Evolutionary conservation across 2,797 vertebrate genomes (phyloP), one percentile per base, ranked within the genome.

Genomic region (Mormyrus hasselquistii): DNA sequence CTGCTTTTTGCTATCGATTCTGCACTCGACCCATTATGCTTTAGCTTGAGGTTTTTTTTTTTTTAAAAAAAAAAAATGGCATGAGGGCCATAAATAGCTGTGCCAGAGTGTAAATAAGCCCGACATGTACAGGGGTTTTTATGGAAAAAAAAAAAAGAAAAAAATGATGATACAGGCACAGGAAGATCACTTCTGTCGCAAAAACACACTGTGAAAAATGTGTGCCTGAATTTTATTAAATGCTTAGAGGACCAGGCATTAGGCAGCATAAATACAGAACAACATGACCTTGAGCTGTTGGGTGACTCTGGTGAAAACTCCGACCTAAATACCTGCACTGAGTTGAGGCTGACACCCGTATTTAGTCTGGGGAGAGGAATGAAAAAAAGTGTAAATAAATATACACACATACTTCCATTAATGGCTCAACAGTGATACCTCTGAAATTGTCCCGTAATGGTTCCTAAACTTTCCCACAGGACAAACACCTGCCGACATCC

Each of bases 1-100:
- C 57, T 87, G 59, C 44, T 47, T 87, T 49, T 44, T 12, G 38
- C 12, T 69, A 87, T 87, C 8, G 59, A 87, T 87, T 87, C 52
- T 22, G 52, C 59, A 87, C 59, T 69, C 3, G 57, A 57, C 57
- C 38, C n/a, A 69, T 69, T 87, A 47, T 62, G 29, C 62, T 53
- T 62, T 16, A 49, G n/a, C 57, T 49, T 12, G 34, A 47, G 44
- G 9, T 87, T 59, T 83, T 8, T 34, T 6, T 73, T n/a, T 76
- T 84, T 84, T 83, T 49, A 29, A 29, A 29, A 29, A n/a, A 50
- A 25, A 50, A 50, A 85, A 47, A 47, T 47, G 41, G 19, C 38
- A 10, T 1, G 16, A 82, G 19, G 38, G 76, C 41, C 41, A 44
- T 47, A 82, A 47, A 82, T 47, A 82, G 38, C 19, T 1, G 1